These are phyloP conservation scores for Ecliptopera silaceata DNA, from an alignment of 2,888 invertebrate species.

Conservation along the genomic window DNA sequence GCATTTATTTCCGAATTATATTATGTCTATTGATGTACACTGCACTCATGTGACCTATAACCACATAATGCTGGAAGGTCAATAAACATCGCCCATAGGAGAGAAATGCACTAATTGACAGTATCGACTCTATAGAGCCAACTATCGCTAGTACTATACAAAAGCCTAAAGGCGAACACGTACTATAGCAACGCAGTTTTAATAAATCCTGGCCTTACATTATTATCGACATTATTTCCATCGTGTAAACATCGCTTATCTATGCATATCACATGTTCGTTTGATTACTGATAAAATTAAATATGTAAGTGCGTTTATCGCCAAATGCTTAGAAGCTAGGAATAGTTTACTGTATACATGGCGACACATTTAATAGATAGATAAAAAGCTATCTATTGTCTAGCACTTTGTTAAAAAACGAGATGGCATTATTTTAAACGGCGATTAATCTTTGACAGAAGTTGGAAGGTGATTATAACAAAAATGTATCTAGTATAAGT, in stretches of 20 bases:
- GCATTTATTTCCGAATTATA: slow-evolving; percentile 49
- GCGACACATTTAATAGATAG: background rate
- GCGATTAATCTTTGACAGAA: too few relatives aligned
- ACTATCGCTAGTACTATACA: background rate
- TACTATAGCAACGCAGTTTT: background rate
- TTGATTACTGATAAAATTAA: slow-evolving; percentile 53
- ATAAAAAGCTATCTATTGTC: too few relatives aligned
- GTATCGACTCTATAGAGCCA: background rate
- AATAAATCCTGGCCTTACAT: slow-evolving; percentile 17
- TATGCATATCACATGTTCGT: slow-evolving; percentile 43
- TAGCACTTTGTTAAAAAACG: too few relatives aligned
- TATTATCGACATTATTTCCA: slow-evolving; percentile 26
- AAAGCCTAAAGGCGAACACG: background rate
- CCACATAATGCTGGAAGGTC: background rate
- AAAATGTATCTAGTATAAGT: too few relatives aligned
- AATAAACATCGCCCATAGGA: too few relatives aligned
- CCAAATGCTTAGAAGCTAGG: slow-evolving; percentile 49
- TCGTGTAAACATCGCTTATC: slow-evolving; percentile 34
- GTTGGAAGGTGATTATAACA: too few relatives aligned
- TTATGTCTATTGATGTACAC: slow-evolving; percentile 40
- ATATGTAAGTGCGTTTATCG: slow-evolving; percentile 56
- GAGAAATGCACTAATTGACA: background rate
- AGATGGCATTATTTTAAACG: too few relatives aligned
- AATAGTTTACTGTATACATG: background rate
- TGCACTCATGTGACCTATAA: slow-evolving; percentile 3